A percentile compares a stretch with the other conserved stretches of the same genome.
These are phyloP conservation scores for Anas platyrhynchos DNA, from an alignment of 2,113 vertebrate genomes.

Conservation along the genomic window DNA sequence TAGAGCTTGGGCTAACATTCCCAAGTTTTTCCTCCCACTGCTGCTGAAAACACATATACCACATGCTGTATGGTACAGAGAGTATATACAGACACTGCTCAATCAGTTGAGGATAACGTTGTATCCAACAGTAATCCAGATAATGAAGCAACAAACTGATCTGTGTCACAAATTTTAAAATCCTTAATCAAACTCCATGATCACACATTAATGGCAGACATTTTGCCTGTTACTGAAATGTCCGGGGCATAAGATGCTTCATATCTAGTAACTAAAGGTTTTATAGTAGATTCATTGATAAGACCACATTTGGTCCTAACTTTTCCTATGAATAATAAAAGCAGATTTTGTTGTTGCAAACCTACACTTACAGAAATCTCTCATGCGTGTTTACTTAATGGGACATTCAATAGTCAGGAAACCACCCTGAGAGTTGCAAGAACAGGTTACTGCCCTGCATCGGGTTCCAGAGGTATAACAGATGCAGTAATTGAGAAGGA, in stretches of 20 bases:
- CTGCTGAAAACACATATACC: neutral
- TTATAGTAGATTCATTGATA: neutral
- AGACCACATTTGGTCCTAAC: neutral
- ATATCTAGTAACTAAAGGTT: neutral
- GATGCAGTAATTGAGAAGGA: neutral
- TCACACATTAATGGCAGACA: neutral
- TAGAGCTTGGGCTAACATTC: neutral
- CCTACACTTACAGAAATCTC: neutral
- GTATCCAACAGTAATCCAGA: neutral
- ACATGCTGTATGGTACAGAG: neutral
- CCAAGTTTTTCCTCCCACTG: neutral
- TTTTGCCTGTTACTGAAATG: neutral
- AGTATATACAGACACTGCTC: neutral
- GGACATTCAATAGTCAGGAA: neutral
- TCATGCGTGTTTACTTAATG: neutral
- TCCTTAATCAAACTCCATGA: neutral
- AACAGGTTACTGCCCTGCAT: neutral
- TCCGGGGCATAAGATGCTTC: neutral
- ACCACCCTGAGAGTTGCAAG: neutral
- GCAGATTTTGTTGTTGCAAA: neutral
- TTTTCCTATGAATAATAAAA: neutral
- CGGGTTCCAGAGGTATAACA: neutral
- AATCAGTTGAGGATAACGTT: neutral
- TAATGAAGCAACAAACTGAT: constrained; percentile 6
- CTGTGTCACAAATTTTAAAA: neutral